Base-by-base conservation (phyloP, 2,113 vertebrate genomes). In the Andinoacara biseriatus region DNA sequence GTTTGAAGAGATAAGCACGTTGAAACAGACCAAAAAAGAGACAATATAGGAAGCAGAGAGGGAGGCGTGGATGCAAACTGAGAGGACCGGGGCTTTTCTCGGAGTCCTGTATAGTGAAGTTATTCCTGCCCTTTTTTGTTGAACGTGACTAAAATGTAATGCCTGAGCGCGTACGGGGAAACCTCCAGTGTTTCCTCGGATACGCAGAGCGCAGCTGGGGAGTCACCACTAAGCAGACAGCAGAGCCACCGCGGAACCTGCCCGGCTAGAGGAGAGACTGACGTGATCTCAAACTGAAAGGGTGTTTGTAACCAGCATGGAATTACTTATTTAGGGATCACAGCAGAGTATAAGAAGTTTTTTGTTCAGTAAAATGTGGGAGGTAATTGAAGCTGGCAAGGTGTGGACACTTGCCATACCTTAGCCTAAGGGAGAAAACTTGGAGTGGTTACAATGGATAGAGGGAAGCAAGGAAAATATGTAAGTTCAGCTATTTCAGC, bases 1-100 rank as follows among this genome's bases (percentile, higher is more conserved):
- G 84, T 92, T 89, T 80, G 91, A 81, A 88, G 92, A 81, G 93
- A 92, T 88, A 85, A 76, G 81, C 85, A 87, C 92, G 89, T 76
- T 60, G 82, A 29, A 90, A 86, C 76, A 81, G 78, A 69, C 89
- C 52, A 54, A 33, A 72, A 88, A 83, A 88, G 90, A 79, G 88
- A 94, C 87, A 95, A 90, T 89, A 81, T 77, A 94, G 95, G 92
- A 95, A 96, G 95, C 94, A 20, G 79, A 85, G 91, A 82, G 76
- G 88, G 83, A 93, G 96, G 96, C 95, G 92, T 94, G 82, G 95
- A 90, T 94, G 91, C 58, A n/a, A 81, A 95, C 72, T 82, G 22
- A 85, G 94, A 90, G 89, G 81, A 92, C 89, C 94, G 95, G 95
- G 92, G 3, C 18, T 65, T 10, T 1, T 93, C 95, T 95, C 94